Conservation (phyloP, 2,113 vertebrate species). For the Podarcis raffonei region DNA sequence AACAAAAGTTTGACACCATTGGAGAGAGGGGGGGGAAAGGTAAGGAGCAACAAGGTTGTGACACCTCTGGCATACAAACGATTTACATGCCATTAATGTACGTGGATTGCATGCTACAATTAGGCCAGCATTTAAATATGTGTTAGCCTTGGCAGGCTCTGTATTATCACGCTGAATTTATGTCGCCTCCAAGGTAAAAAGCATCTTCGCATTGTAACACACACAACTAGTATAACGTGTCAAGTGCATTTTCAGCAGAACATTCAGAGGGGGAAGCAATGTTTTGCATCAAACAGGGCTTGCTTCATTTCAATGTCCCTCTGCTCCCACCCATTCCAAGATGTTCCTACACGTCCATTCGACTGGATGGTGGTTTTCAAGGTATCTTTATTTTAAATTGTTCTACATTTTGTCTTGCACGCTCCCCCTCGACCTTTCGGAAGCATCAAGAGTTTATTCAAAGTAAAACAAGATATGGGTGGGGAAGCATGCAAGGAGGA, state of each 20-base stretch:
- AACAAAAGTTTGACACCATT: slow-evolving; percentile 67
- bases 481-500: background rate
- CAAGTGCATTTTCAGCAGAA: slow-evolving; percentile 12
- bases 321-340: slow-evolving; percentile 10
- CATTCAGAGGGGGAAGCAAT: background rate
- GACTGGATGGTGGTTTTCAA: background rate
- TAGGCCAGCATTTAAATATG: slow-evolving; percentile 69
- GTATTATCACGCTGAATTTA: slow-evolving; percentile 63
- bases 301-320: slow-evolving; percentile 32
- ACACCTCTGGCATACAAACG: slow-evolving; percentile 43
- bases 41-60: slow-evolving; percentile 52
- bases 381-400: background rate
- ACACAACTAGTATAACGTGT: slow-evolving; percentile 46
- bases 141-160: slow-evolving; percentile 40
- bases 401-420: background rate
- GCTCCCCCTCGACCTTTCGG: slow-evolving; percentile 16
- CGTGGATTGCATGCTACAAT: slow-evolving; percentile 31
- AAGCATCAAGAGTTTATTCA: slow-evolving; percentile 3
- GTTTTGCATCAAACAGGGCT: slow-evolving; percentile 34
- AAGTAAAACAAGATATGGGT: background rate
- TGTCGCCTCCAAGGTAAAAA: slow-evolving; percentile 63
- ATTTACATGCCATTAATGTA: slow-evolving; percentile 49
- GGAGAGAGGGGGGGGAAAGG: slow-evolving; percentile 27
- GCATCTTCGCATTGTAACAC: slow-evolving; percentile 53
- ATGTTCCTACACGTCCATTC: background rate